Base-by-base conservation (phyloP, 2,113 vertebrate species). In the Oryzias woworae region DNA sequence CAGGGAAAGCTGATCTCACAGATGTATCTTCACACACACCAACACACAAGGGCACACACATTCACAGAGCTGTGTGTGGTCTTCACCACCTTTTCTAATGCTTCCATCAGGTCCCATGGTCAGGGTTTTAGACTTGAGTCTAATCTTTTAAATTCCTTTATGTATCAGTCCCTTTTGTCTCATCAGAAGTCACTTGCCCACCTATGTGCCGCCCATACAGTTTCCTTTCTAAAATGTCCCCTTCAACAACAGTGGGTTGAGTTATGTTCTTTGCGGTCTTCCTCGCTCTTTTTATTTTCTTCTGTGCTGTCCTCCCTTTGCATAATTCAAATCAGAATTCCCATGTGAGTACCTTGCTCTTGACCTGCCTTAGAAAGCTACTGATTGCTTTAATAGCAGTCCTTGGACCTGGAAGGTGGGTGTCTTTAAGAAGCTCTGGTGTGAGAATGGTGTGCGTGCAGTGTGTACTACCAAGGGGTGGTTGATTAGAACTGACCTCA, bases 351-450 rank as follows among this genome's bases (percentile, higher is more conserved):
- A 78, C 70, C 71, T 84, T 84, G 84, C 85, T 88, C 87, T 90
- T 88, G 84, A 90, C 86, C 83, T 77, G 77, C 81, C 79, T 57
- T 67, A 76, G 73, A 86, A 88, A 77, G 78, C 78, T 87, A 70
- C 87, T 90, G 90, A 92, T 92, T 91, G 88, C 87, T 91, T 90
- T 92, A 92, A 91, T 91, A 86, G 87, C 83, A 86, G 87, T 90
- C 78, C 81, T 78, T 84, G 68, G 87, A 88, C 75, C 49, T 79
- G 71, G 78, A 85, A 88, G 89, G 83, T 82, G 77, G 84, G 80
- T 75, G 78, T 85, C 73, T 85, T 87, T 70, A 78, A 79, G 82
- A 63, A 83, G 85, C 83, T 83, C 77, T 57, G 62, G 71, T 72
- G 62, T 80, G 68, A 36, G 36, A 80, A 71, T 57, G 62, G 54